Evolutionary conservation across 2,888 invertebrate species (phyloP), one percentile per base, ranked within the genome.

Genomic region (Onchidella celtica): DNA sequence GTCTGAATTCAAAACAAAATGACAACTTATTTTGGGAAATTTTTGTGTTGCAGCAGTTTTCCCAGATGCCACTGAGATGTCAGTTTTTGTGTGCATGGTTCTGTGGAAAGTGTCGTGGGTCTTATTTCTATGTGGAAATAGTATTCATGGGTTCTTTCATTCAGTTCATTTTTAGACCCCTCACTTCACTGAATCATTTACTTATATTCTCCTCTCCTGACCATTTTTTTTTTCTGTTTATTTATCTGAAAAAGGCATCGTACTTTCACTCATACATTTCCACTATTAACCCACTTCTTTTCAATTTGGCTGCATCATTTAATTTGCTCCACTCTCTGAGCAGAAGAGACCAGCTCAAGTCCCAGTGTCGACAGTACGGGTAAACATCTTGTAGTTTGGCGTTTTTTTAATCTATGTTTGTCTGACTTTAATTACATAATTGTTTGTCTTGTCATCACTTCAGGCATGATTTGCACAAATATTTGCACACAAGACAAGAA

Each of bases 271-370:
- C n/a, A n/a, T n/a, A n/a, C n/a, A n/a, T n/a, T n/a, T n/a, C n/a
- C n/a, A n/a, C n/a, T n/a, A n/a, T n/a, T n/a, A n/a, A 29, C 3
- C 40, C 21, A 3, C n/a, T 73, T 32, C 55, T 17, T 77, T 77
- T 68, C 38, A 32, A 34, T 57, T n/a, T 75, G 32, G n/a, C 32
- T 29, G 1, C 2, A 2, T 21, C 14, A 65, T 63, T 75, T 75
- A 21, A 65, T 65, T 75, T 75, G 74, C 65, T 65, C 14, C 65
- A 1, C 57, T 66, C n/a, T 72, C 34, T 57, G 27, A 77, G 59
- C 78, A 78, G 78, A 78, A 70, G 70, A 78, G 70, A 70, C 61
- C 69, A 61, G 14, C 78, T 29, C 78, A 78, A 47, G 59, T 36
- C 34, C 59, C 70, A 9, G 24, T 78, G 27, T 27, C 78, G 9